Conservation (phyloP, 1,140 invertebrate genomes). For the Sipha flava region DNA sequence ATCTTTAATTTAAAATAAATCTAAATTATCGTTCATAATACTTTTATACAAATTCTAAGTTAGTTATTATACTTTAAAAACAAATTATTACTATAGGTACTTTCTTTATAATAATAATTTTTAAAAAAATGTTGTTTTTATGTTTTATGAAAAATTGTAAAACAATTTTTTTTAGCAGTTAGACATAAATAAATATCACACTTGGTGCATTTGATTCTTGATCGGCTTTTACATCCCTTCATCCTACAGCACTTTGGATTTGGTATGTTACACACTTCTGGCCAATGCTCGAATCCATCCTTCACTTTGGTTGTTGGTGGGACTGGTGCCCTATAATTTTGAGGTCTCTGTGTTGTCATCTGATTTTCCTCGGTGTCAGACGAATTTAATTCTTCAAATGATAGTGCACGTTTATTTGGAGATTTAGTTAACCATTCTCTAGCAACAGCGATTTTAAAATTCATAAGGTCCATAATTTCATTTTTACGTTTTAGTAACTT, state of each 20-base stretch:
- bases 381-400: background rate
- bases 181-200: background rate
- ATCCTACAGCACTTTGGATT: background rate
- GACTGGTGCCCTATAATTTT: background rate
- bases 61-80: too few species aligned
- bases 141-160: background rate
- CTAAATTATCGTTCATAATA: too few species aligned
- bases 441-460: conserved; percentile 8
- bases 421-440: background rate
- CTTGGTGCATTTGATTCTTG: background rate
- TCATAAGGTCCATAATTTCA: conserved; percentile 23
- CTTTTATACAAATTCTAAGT: too few species aligned
- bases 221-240: background rate
- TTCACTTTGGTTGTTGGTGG: background rate
- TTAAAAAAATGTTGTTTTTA: background rate
- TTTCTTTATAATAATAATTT: background rate
- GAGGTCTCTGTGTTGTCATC: background rate
- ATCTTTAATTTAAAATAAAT: too few species aligned
- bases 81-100: background rate
- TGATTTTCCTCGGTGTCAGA: background rate
- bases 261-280: background rate
- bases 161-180: background rate
- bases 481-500: conserved; percentile 16
- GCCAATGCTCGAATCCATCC: background rate
- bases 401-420: background rate